Evolutionary conservation across 1,140 invertebrate genomes (phyloP).

Genomic region (Stratiolaelaps scimitus): DNA sequence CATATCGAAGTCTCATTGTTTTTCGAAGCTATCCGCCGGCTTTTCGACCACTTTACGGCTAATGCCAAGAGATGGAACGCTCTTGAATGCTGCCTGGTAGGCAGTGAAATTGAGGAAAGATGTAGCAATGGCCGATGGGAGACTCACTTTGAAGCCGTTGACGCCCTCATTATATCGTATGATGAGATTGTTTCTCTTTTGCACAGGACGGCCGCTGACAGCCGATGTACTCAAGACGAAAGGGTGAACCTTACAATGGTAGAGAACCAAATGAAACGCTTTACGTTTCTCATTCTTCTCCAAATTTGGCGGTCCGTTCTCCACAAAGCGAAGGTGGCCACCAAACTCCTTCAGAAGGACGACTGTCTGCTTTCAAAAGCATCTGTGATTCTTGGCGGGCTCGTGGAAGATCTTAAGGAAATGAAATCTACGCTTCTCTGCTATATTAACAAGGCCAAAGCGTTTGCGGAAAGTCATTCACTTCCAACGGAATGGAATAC

Average conservation of each 20-base stretch:
- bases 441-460: slow-evolving; percentile 24
- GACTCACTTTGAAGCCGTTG: slow-evolving; percentile 13
- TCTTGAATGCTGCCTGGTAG: slow-evolving; percentile 13
- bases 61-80: slow-evolving; percentile 19
- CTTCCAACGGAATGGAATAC: slow-evolving; percentile 4
- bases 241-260: neutral
- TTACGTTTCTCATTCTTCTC: slow-evolving; percentile 10
- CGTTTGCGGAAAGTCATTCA: slow-evolving; percentile 26
- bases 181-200: neutral
- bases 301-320: slow-evolving; percentile 21
- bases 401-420: slow-evolving; percentile 21
- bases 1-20: slow-evolving; percentile 16
- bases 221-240: slow-evolving; percentile 16
- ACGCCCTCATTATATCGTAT: slow-evolving; percentile 9
- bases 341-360: slow-evolving; percentile 21
- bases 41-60: neutral
- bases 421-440: slow-evolving; percentile 24
- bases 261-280: slow-evolving; percentile 24
- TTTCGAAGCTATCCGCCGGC: slow-evolving; percentile 1
- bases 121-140: slow-evolving; percentile 15
- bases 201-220: neutral
- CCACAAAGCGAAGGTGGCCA: slow-evolving; percentile 4
- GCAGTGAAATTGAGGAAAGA: slow-evolving; percentile 23
- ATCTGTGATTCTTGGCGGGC: slow-evolving; percentile 21
- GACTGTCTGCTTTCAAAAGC: slow-evolving; percentile 23